These are phyloP conservation scores for Leptinotarsa peninsularis DNA, from an alignment of 2,888 invertebrate genomes.

Conservation along the genomic window DNA sequence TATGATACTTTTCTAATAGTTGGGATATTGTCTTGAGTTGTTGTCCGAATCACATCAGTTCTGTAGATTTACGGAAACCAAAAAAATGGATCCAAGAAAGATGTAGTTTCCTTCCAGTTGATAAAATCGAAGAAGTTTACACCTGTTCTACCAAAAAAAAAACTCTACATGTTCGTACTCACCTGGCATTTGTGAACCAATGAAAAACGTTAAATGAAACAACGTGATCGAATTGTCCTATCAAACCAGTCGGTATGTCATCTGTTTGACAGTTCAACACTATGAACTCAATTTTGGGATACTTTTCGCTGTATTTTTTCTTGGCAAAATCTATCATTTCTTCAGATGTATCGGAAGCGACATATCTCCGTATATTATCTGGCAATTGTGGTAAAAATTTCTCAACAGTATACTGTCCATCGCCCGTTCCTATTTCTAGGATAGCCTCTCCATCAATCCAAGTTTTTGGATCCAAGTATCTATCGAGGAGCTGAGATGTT, in stretches of 20 bases:
- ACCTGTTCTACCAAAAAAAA: too few relatives aligned
- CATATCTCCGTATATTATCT: background rate
- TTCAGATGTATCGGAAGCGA: background rate
- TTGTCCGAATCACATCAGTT: too few relatives aligned
- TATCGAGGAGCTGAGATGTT: background rate
- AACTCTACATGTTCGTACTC: background rate
- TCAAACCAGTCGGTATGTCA: background rate
- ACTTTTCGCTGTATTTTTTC: background rate
- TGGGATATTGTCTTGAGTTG: too few relatives aligned
- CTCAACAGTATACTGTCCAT: background rate
- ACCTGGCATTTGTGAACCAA: background rate
- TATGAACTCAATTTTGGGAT: background rate
- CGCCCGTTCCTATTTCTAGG: background rate
- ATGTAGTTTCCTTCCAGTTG: too few relatives aligned
- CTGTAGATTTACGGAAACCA: too few relatives aligned
- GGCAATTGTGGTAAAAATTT: background rate
- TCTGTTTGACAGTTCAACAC: background rate
- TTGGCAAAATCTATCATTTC: background rate
- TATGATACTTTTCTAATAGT: too few relatives aligned
- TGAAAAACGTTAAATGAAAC: background rate
- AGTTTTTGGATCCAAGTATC: background rate
- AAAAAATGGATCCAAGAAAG: too few relatives aligned
- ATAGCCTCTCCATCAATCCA: background rate
- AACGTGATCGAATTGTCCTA: background rate
- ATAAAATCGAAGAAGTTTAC: too few relatives aligned